phyloP scores from a whole-genome alignment of 2,113 vertebrate species.

The Solenodon paradoxus region DNA sequence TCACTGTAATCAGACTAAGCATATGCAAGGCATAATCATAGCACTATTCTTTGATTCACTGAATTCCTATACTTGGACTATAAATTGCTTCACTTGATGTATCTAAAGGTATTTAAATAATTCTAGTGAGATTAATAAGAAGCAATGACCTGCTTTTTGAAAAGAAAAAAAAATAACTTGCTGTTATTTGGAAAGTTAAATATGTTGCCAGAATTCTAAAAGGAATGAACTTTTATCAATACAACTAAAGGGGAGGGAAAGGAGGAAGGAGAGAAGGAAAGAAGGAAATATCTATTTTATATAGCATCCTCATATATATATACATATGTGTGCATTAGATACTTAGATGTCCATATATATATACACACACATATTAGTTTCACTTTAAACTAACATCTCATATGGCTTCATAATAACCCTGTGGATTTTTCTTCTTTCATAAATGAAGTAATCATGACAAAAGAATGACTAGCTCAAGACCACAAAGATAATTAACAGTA shows the following conservation, averaged over 20 bases:
- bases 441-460: neutral
- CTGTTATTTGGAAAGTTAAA: neutral
- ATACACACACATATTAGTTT: too few relatives aligned
- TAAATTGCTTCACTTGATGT: slow-evolving; percentile 6
- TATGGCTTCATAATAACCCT: neutral
- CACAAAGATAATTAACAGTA: neutral
- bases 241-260: neutral
- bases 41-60: slow-evolving; percentile 12
- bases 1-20: slow-evolving; percentile 25
- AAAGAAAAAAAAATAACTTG: neutral
- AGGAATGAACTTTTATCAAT: neutral
- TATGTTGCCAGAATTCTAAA: neutral
- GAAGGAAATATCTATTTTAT: neutral
- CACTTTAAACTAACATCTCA: neutral
- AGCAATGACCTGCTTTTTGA: neutral
- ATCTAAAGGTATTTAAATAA: slow-evolving; percentile 46
- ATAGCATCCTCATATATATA: neutral
- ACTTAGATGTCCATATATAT: too few relatives aligned
- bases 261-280: neutral
- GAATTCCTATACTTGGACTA: slow-evolving; percentile 6
- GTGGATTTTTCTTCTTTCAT: neutral
- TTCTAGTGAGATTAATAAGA: slow-evolving; percentile 23
- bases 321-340: too few relatives aligned
- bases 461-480: neutral
- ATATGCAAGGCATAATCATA: neutral